A percentile compares a stretch with the other conserved stretches of the same genome.
Evolutionary conservation across 1,140 invertebrate species (phyloP).

Genomic region (Drosophila triauraria): DNA sequence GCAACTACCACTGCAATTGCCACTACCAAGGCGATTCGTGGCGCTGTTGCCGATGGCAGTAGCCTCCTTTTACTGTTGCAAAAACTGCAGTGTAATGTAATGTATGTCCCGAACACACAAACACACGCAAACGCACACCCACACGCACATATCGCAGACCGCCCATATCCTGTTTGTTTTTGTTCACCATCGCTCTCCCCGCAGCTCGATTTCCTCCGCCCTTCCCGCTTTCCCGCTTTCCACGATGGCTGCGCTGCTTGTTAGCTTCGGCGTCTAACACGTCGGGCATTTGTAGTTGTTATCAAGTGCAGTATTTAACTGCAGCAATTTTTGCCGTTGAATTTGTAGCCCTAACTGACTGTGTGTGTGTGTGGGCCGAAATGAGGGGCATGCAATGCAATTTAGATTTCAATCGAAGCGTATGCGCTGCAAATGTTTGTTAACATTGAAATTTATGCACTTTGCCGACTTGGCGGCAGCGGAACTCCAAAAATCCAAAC

Average conservation of each 20-base stretch:
- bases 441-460: constrained; percentile 72
- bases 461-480: constrained; percentile 19
- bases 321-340: constrained; percentile 77
- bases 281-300: constrained; percentile 72
- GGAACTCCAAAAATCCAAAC: constrained; percentile 11
- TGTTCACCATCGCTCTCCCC: constrained; percentile 45
- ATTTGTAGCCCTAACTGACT: constrained; percentile 53
- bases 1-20: constrained; percentile 20
- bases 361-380: constrained; percentile 12
- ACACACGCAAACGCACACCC: constrained; percentile 28
- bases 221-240: constrained; percentile 18
- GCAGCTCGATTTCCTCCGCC: constrained; percentile 22
- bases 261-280: constrained; percentile 70
- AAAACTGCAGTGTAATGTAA: constrained; percentile 71
- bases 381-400: constrained; percentile 56
- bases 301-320: constrained; percentile 77
- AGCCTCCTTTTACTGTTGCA: constrained; percentile 57
- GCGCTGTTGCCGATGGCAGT: constrained; percentile 47
- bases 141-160: constrained; percentile 52
- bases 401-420: constrained; percentile 76
- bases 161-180: constrained; percentile 78
- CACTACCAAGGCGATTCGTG: constrained; percentile 17
- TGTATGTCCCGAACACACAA: constrained; percentile 58
- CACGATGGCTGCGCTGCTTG: constrained; percentile 57
- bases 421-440: constrained; percentile 52